Conservation (phyloP, 2,797 vertebrate species). For the Gymnocypris eckloni region DNA sequence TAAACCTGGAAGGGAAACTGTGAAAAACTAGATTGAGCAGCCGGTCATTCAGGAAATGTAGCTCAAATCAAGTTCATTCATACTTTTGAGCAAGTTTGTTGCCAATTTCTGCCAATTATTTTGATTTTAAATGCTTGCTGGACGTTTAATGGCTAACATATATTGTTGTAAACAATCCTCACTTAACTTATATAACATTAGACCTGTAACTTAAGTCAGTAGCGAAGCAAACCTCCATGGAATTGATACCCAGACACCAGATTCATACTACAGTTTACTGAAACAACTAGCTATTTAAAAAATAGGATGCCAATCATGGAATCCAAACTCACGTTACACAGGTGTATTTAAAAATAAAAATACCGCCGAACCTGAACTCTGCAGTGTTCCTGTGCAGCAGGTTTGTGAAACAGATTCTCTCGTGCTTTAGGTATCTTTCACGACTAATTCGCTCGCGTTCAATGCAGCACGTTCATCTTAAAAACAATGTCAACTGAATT, state of each 20-base stretch:
- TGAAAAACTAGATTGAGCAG: not conserved
- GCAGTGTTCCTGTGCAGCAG: not conserved
- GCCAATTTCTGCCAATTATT: too few species aligned
- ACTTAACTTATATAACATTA: not conserved
- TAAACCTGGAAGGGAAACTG: accelerated
- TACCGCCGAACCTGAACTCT: not conserved
- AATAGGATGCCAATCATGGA: not conserved
- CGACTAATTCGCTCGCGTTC: not conserved
- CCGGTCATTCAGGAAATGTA: too few species aligned
- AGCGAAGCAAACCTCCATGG: not conserved
- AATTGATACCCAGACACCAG: conserved; percentile 7
- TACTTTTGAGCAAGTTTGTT: not conserved
- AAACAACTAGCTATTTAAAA: not conserved
- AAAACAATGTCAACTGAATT: not conserved
- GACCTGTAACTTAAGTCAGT: not conserved
- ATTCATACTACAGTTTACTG: not conserved
- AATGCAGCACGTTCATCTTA: not conserved
- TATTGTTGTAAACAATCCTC: not conserved
- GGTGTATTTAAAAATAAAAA: not conserved
- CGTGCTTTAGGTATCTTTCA: not conserved
- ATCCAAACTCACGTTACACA: not conserved
- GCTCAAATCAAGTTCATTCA: not conserved
- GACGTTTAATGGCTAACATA: not conserved
- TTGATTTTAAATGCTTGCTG: not conserved
- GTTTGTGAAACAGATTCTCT: not conserved